Conservation (phyloP, 2,888 invertebrate genomes). For the Drosophila melanosoma region DNA sequence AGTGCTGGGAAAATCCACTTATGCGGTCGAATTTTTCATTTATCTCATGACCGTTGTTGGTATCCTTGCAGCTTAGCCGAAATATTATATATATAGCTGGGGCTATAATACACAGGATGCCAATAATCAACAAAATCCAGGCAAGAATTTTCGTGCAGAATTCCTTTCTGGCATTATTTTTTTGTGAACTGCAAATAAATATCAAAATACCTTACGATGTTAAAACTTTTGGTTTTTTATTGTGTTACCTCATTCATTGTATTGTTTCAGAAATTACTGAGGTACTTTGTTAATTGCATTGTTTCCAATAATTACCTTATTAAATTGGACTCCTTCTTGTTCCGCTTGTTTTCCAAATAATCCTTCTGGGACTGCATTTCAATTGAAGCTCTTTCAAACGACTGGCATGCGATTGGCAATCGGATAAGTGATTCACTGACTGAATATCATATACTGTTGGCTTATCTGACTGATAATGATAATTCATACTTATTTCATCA, state of each 20-base stretch:
- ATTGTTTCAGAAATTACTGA: neutral
- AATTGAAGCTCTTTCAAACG: constrained; percentile 5
- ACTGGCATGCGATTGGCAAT: constrained; percentile 32
- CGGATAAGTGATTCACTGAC: constrained; percentile 18
- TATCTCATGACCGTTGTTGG: neutral
- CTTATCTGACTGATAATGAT: constrained; percentile 50
- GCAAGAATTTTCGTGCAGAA: constrained; percentile 48
- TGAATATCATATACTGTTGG: constrained; percentile 30
- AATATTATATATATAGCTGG: constrained; percentile 50
- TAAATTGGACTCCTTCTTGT: neutral
- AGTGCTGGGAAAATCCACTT: neutral
- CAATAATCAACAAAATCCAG: constrained; percentile 59
- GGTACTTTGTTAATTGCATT: neutral
- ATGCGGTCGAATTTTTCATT: neutral
- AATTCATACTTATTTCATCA: constrained; percentile 33
- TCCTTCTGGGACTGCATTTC: constrained; percentile 32
- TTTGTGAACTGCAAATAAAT: constrained; percentile 4
- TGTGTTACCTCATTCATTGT: neutral
- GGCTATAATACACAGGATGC: constrained; percentile 55
- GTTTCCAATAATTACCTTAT: constrained; percentile 6
- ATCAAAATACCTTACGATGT: neutral
- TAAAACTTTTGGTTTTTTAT: neutral
- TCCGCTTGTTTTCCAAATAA: neutral
- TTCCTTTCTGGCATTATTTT: neutral
- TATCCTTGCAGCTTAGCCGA: constrained; percentile 3